A percentile compares a stretch with the other conserved stretches of the same genome.
These are phyloP conservation scores for Cavia porcellus DNA, from an alignment of 2,113 vertebrate species.

Conservation along the genomic window DNA sequence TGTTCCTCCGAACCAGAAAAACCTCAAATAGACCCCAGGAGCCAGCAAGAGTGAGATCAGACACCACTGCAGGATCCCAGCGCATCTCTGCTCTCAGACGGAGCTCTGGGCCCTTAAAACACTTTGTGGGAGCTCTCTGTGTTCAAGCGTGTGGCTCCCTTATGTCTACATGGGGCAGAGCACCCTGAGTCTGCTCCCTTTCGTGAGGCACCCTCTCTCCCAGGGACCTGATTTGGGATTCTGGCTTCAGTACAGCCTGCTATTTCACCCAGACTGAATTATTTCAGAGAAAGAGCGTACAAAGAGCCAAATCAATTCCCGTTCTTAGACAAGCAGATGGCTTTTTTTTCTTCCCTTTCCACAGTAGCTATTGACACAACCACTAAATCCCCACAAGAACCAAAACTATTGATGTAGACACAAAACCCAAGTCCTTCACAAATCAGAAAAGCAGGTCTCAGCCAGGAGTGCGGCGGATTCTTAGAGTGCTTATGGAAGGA, in stretches of 20 bases:
- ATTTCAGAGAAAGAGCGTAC: neutral
- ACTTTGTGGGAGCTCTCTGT: neutral
- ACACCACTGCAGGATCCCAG: neutral
- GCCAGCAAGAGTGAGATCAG: neutral
- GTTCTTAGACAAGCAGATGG: neutral
- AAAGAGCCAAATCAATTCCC: neutral
- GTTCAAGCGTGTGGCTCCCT: neutral
- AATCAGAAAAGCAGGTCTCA: neutral
- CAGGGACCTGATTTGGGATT: neutral
- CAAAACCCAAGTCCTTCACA: conserved; percentile 32
- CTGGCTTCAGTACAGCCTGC: neutral
- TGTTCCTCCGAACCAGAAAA: neutral
- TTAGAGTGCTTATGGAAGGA: accelerated
- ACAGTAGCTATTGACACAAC: conserved; percentile 23
- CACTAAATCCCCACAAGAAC: conserved; percentile 22
- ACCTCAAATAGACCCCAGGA: neutral
- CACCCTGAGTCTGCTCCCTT: neutral
- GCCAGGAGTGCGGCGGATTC: neutral
- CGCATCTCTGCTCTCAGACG: neutral
- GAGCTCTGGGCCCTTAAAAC: neutral
- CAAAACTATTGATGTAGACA: neutral
- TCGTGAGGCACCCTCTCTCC: neutral
- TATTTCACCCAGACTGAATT: neutral
- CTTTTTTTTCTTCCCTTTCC: neutral
- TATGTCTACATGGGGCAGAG: accelerated